These are phyloP conservation scores for Desmophyllum pertusum DNA, from an alignment of 92 coral and sea anemone species.

Conservation along the genomic window DNA sequence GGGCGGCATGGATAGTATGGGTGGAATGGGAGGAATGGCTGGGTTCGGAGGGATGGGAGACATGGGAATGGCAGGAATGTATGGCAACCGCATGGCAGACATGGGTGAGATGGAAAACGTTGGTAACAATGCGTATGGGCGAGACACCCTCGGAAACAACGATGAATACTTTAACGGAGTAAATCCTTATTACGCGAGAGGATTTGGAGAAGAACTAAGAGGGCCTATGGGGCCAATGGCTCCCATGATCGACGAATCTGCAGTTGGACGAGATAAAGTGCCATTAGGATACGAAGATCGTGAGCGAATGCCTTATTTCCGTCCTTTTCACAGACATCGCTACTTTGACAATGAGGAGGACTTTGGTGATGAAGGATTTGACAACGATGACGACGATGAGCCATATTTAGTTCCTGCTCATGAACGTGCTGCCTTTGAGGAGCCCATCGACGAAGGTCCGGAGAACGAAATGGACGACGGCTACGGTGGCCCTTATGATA, in stretches of 20 bases:
- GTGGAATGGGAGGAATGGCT: slow-evolving; percentile 58
- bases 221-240: slow-evolving; percentile 59
- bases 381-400: slow-evolving; percentile 49
- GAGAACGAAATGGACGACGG: slow-evolving; percentile 73
- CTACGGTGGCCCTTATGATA: slow-evolving; percentile 65
- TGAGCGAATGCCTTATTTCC: slow-evolving; percentile 28
- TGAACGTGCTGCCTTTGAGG: slow-evolving; percentile 49
- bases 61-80: slow-evolving; percentile 67
- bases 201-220: slow-evolving; percentile 44
- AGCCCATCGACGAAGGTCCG: slow-evolving; percentile 48
- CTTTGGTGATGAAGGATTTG: slow-evolving; percentile 60
- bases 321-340: slow-evolving; percentile 50
- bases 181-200: slow-evolving; percentile 22
- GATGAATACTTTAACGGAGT: slow-evolving; percentile 1
- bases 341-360: slow-evolving; percentile 65
- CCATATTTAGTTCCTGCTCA: slow-evolving; percentile 27
- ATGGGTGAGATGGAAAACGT: slow-evolving; percentile 54
- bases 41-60: slow-evolving; percentile 66
- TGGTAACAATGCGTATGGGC: slow-evolving; percentile 22
- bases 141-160: slow-evolving; percentile 34
- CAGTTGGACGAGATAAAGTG: slow-evolving; percentile 78
- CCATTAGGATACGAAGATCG: slow-evolving; percentile 63
- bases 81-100: slow-evolving; percentile 57
- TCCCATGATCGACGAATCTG: slow-evolving; percentile 71
- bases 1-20: slow-evolving; percentile 56